Evolutionary conservation across 2,888 invertebrate species (phyloP), one percentile per base, ranked within the genome.

Genomic region (Drosophila antonietae): DNA sequence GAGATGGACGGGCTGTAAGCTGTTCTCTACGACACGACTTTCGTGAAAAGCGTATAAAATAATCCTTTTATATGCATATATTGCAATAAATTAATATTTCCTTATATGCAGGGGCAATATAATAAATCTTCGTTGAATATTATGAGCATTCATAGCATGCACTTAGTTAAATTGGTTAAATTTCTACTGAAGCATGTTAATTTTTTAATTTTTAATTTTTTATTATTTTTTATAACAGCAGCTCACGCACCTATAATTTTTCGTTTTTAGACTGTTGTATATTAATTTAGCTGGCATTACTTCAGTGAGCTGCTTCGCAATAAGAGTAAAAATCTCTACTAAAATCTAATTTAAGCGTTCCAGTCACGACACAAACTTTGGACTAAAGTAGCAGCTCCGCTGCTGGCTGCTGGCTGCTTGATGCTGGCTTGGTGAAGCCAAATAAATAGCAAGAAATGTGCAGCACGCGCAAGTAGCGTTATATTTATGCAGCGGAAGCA

Each of bases 401-500:
- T 20, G 47, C 7, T 47, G 51, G 51, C 41, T 65, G 64, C 55
- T 47, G 43, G 58, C 5, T 20, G 47, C 55, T 47, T 37, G 58
- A 3, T 20, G 47, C 7, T 47, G 51, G 51, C 41, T 23, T 71
- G 77, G 64, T 53, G 70, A 80, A 85, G 76, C 78, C 63, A 89
- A 86, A 89, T 88, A 89, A 89, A 89, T 88, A 86, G 78, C 83
- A 82, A 66, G 72, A 75, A 85, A 82, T 88, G 86, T 88, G 88
- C 81, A 76, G 81, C 83, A 72, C 78, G 68, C 77, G 88, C 88
- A 83, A 85, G 86, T 88, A 80, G 90, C 88, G 81, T 76, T 74
- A 86, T 89, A 89, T 85, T 85, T 89, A 83, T 85, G 88, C 86
- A 85, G 71, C 88, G 89, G 86, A 84, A 89, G 80, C 88, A 62